These are phyloP conservation scores for Galeopsomyia nigrocyanea DNA, from an alignment of 2,888 invertebrate species.

Conservation along the genomic window DNA sequence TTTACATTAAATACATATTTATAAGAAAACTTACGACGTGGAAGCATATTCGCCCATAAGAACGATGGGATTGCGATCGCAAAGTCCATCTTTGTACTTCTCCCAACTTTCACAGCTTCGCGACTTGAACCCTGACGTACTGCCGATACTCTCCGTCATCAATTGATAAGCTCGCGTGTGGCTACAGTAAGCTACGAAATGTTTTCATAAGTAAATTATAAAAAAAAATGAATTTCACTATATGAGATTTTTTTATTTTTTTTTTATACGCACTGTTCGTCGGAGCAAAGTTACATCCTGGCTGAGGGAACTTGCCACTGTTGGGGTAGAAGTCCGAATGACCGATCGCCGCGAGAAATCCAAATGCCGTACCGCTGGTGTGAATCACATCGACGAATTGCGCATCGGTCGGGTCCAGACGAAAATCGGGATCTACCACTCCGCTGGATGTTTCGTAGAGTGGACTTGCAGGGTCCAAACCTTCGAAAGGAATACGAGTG, in stretches of 20 bases:
- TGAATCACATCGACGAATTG: conserved; percentile 82
- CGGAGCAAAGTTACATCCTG: conserved; percentile 72
- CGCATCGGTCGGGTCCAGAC: conserved; percentile 77
- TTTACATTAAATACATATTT: no score
- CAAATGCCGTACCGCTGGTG: conserved; percentile 78
- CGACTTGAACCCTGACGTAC: conserved; percentile 72
- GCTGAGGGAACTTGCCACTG: conserved; percentile 77
- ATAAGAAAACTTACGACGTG: conserved; percentile 57
- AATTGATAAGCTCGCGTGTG: conserved; percentile 76
- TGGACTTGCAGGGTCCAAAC: conserved; percentile 78
- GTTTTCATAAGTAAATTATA: not conserved
- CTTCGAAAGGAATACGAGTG: conserved; percentile 40
- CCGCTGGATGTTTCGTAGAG: conserved; percentile 70
- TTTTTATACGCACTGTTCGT: conserved; percentile 55
- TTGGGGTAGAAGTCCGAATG: conserved; percentile 84
- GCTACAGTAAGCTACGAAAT: conserved; percentile 72
- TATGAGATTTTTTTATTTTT: no score
- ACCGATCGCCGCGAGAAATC: conserved; percentile 75
- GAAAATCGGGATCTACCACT: conserved; percentile 62
- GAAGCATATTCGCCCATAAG: conserved; percentile 74
- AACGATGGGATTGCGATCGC: conserved; percentile 59
- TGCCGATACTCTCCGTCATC: conserved; percentile 77
- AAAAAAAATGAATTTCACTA: not conserved
- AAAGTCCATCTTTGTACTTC: conserved; percentile 68
- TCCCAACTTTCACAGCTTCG: conserved; percentile 73